Percentiles rank a stretch among this genome's conserved stretches.
These are phyloP conservation scores for Rhynchonycteris naso DNA, from an alignment of 2,797 vertebrate species.

Conservation along the genomic window DNA sequence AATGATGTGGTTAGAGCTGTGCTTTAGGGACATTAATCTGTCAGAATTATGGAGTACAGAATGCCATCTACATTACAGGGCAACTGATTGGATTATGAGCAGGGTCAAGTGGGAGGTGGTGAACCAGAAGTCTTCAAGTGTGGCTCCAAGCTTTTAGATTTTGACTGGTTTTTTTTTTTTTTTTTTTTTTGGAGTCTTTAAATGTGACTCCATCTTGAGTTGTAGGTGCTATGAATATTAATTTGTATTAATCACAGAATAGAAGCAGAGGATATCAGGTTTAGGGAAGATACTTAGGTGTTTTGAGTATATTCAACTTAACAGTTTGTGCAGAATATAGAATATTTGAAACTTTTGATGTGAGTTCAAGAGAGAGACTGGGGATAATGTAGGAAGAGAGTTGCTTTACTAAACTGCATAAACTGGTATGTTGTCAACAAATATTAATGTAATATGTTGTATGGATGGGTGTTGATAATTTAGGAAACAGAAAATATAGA, in stretches of 20 bases:
- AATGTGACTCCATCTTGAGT: neutral
- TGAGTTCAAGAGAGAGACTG: neutral
- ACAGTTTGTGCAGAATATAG: neutral
- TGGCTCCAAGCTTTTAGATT: neutral
- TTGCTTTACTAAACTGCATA: neutral
- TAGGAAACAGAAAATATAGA: neutral
- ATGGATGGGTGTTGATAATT: neutral
- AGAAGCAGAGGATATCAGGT: neutral
- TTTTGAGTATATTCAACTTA: neutral
- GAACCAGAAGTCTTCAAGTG: neutral
- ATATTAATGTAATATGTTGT: neutral
- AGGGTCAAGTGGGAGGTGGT: neutral
- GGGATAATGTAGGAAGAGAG: neutral
- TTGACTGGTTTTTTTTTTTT: neutral
- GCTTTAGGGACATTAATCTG: neutral
- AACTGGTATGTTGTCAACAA: neutral
- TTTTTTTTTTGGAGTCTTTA: neutral
- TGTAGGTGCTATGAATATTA: neutral
- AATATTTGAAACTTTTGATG: neutral
- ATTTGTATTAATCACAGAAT: slow-evolving; percentile 26
- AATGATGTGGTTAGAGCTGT: neutral
- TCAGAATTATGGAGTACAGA: neutral
- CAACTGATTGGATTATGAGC: neutral
- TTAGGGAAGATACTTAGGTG: neutral
- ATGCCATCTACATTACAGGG: neutral